phyloP scores from a whole-genome alignment of 2,888 invertebrate species.

The Rhingia campestris region DNA sequence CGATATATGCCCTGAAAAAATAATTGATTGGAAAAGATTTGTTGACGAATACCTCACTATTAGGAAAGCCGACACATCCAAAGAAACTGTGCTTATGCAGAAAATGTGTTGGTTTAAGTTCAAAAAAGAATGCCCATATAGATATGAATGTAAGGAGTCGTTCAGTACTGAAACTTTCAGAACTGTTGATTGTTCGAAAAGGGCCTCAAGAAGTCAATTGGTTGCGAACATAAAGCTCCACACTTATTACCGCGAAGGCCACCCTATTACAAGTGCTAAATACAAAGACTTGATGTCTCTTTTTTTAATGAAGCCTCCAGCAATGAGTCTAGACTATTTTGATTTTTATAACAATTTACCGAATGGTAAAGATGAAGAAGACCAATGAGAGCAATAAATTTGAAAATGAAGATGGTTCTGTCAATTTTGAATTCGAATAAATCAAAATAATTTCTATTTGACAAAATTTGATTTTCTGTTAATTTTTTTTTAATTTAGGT shows the following conservation, averaged over 20 bases:
- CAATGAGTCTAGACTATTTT: constrained; percentile 1
- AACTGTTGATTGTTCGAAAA: constrained; percentile 14
- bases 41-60: constrained; percentile 11
- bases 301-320: neutral
- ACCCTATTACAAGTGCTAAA: neutral
- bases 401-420: neutral
- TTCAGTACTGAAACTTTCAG: constrained; percentile 4
- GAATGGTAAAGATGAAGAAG: constrained; percentile 7
- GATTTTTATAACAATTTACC: constrained; percentile 24
- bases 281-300: constrained; percentile 25
- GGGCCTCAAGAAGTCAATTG: constrained; percentile 4
- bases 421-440: constrained; percentile 5
- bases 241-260: neutral
- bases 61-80: constrained; percentile 18
- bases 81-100: constrained; percentile 14
- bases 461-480: neutral
- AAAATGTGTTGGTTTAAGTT: constrained; percentile 17
- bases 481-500: neutral
- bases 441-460: neutral
- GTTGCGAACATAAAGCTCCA: constrained; percentile 4
- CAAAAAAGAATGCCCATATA: constrained; percentile 17
- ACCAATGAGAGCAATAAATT: neutral
- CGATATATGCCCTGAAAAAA: neutral
- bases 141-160: constrained; percentile 12
- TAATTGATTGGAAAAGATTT: constrained; percentile 19